These are phyloP conservation scores for Xenopus tropicalis DNA, from an alignment of 2,113 vertebrate species.

Conservation along the genomic window DNA sequence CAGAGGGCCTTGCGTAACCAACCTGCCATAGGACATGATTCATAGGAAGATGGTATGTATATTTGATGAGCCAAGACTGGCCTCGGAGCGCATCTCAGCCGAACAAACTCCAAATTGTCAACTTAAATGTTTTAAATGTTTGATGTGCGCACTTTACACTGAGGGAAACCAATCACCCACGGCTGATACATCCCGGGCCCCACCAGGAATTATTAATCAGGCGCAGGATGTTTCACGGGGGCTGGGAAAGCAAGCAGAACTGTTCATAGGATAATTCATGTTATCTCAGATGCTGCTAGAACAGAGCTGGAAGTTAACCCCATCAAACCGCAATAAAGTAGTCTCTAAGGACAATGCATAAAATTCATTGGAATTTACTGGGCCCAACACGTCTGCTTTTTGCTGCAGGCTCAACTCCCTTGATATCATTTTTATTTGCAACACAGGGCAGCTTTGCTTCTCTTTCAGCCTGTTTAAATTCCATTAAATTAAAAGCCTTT, in stretches of 20 bases:
- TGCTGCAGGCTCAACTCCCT: not conserved
- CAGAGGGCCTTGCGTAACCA: constrained; percentile 4
- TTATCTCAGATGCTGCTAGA: not conserved
- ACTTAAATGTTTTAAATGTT: constrained; percentile 45
- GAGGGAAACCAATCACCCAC: constrained; percentile 34
- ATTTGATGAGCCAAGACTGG: constrained; percentile 37
- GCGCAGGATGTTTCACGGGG: constrained; percentile 23
- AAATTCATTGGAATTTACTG: not conserved
- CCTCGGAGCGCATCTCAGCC: constrained; percentile 36
- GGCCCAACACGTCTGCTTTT: not conserved
- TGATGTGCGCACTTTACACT: constrained; percentile 34
- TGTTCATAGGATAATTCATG: constrained; percentile 18
- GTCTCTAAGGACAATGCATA: not conserved
- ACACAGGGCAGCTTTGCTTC: not conserved
- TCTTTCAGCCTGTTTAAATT: not conserved
- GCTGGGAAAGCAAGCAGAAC: not conserved
- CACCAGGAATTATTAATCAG: constrained; percentile 45
- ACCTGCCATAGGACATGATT: constrained; percentile 37
- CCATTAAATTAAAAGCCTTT: not conserved
- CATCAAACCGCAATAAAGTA: not conserved
- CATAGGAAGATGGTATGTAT: constrained; percentile 12
- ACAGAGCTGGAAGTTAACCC: not conserved
- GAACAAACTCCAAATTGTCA: constrained; percentile 42
- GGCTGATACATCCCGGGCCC: constrained; percentile 33
- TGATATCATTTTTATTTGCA: not conserved